Evolutionary conservation across 2,113 vertebrate species (phyloP), one percentile per base, ranked within the genome.

Genomic region (Emydocephalus ijimae): DNA sequence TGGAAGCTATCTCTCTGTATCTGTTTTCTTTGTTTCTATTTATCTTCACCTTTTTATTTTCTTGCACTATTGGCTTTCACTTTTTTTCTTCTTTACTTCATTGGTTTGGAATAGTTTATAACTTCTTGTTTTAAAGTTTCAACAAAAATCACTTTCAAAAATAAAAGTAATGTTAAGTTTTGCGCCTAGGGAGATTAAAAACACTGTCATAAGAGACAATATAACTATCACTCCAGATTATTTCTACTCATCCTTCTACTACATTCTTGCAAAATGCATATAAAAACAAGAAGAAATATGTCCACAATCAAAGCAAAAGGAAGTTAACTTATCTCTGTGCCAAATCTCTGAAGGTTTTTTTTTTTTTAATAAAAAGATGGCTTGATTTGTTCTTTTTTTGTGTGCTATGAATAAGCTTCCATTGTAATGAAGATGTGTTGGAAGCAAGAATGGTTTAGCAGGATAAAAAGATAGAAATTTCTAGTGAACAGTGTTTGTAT

Each of bases 241-340:
- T 92, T 89, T 45, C 89, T 93, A 5, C 7, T 89, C 87, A 8
- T 3, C 50, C 64, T 87, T n/a, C 20, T 74, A 55, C 11, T 23
- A 85, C 24, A 5, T 1, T 23, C 61, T 59, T 64, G 1, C 11
- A 74, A 92, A 57, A 9, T 61, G 43, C 9, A 29, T 50, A 56
- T 91, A 69, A 89, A 21, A 34, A 15, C 5, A 23, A 9, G 50
- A n/a, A 52, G 10, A 24, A 5, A 56, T 23, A 91, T 55, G 14
- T 56, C 9, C 87, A 24, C 74, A 94, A 92, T 50, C 61, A 12
- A 55, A 54, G 50, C 29, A 0, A 0, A n/a, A 5, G 15, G 26
- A 93, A 50, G 50, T 4, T 94, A 61, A 0, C 5, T 88, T 50
- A 48, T 34, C 90, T 93, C 93, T 91, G 0, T 85, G 87, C 54